Percentiles rank a stretch among this genome's conserved stretches.
These are phyloP conservation scores for Agrochola lychnidis DNA, from an alignment of 2,888 invertebrate species.

Conservation along the genomic window DNA sequence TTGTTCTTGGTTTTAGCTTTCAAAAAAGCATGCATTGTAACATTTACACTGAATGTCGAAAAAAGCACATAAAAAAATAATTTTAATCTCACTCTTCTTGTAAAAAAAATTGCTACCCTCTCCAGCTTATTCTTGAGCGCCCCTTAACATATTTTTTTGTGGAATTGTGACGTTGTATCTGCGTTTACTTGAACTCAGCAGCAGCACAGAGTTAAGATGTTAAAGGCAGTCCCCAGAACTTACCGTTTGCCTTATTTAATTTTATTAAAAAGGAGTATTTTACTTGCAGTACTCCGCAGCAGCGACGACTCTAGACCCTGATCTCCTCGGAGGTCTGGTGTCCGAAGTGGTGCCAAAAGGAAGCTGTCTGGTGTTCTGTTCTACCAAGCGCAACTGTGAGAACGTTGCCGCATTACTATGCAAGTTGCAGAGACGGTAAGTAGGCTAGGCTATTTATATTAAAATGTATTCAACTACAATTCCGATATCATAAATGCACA, in stretches of 20 bases:
- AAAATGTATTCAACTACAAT: not conserved
- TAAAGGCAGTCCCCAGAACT: not conserved
- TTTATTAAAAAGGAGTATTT: not conserved
- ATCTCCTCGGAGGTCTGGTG: conserved; percentile 94
- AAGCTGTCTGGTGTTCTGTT: conserved; percentile 97
- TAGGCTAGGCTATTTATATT: too few relatives aligned
- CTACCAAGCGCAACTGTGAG: conserved; percentile 98
- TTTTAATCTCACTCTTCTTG: not conserved
- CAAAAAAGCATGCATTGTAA: too few relatives aligned
- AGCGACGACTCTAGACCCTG: conserved; percentile 93
- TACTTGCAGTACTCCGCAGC: conserved; percentile 91
- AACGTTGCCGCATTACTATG: conserved; percentile 95
- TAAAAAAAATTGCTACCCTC: not conserved
- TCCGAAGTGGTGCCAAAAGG: conserved; percentile 94
- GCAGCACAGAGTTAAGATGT: not conserved
- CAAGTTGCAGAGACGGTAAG: conserved; percentile 86
- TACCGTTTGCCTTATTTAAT: not conserved
- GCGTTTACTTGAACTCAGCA: not conserved
- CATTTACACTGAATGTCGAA: too few relatives aligned
- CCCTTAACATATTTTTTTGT: not conserved
- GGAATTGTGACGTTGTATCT: not conserved
- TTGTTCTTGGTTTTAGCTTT: too few relatives aligned
- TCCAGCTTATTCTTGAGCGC: not conserved
- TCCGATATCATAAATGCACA: not conserved
- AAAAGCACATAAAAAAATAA: too few relatives aligned